A percentile compares a stretch with the other conserved stretches of the same genome.
Conservation (phyloP, 37 sponge, comb jelly and placozoan genomes). For the Cliona cf. orientalis region DNA sequence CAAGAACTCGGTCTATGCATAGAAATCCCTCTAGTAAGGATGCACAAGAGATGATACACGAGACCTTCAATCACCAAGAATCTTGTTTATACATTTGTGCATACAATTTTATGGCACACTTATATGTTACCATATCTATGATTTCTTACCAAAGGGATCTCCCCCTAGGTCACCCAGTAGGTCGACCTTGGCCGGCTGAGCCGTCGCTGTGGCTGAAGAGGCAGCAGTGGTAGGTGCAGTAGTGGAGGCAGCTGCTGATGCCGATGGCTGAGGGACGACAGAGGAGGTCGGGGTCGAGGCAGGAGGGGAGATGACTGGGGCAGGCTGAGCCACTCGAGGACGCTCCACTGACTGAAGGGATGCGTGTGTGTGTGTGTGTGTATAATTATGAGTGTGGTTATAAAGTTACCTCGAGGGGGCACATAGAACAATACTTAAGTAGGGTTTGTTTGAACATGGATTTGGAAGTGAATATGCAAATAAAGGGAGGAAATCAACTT, state of each 20-base stretch:
- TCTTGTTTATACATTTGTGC: no score
- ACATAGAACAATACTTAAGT: no score
- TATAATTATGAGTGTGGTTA: no score
- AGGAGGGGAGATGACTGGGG: neutral
- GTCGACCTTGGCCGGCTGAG: conserved; percentile 5
- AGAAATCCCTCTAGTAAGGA: no score
- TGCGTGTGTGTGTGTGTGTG: neutral
- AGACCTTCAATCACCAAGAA: no score
- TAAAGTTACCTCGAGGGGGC: no score
- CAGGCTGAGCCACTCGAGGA: neutral
- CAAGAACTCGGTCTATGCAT: no score
- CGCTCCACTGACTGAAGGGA: neutral
- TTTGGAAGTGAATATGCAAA: no score
- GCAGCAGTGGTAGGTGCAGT: conserved; percentile 16
- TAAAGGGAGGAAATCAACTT: no score
- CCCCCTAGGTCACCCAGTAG: conserved; percentile 15
- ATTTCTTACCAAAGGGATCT: conserved; percentile 57
- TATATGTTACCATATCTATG: neutral
- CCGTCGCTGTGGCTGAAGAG: neutral
- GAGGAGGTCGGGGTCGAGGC: neutral
- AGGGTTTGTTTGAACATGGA: no score
- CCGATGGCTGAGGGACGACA: neutral
- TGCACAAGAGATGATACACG: no score
- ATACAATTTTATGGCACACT: neutral
- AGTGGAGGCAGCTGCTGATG: neutral